Evolutionary conservation across 2,888 invertebrate genomes (phyloP).

Genomic region (Lithophane semibrunnea): DNA sequence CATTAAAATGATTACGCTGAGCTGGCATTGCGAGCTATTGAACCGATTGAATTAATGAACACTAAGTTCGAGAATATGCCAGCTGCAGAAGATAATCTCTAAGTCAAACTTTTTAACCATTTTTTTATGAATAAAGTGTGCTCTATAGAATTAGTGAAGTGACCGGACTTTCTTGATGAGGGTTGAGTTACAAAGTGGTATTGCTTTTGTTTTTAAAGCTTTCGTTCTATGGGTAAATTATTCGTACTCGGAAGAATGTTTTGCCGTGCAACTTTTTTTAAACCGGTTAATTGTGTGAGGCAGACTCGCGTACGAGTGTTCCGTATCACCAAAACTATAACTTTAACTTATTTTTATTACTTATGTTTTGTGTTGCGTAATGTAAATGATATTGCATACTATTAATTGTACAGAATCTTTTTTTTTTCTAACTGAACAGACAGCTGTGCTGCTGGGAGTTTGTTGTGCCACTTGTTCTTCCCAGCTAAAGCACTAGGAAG

Average conservation of each 20-base stretch:
- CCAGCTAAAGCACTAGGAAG: no score
- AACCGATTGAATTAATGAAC: constrained; percentile 58
- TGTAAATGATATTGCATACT: no score
- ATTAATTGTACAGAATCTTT: no score
- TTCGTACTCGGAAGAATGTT: not conserved
- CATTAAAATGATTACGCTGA: constrained; percentile 61
- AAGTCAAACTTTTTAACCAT: constrained; percentile 17
- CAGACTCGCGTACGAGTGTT: not conserved
- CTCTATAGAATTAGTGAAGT: constrained; percentile 16
- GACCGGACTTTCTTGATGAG: constrained; percentile 11
- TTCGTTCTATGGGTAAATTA: constrained; percentile 3
- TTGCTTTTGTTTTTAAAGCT: constrained; percentile 4
- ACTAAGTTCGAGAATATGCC: constrained; percentile 24
- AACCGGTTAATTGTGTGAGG: not conserved
- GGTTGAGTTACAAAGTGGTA: constrained; percentile 11
- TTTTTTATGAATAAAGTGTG: constrained; percentile 19
- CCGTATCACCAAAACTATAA: not conserved
- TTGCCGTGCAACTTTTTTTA: not conserved
- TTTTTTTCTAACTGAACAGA: no score
- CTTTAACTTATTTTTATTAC: no score
- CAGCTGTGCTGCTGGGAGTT: no score
- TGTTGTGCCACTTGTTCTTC: no score
- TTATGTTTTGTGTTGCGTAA: no score
- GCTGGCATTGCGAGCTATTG: constrained; percentile 44
- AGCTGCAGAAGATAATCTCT: constrained; percentile 25